Base-by-base conservation (phyloP, 1,140 invertebrate species). In the Lasioglossum albipes region DNA sequence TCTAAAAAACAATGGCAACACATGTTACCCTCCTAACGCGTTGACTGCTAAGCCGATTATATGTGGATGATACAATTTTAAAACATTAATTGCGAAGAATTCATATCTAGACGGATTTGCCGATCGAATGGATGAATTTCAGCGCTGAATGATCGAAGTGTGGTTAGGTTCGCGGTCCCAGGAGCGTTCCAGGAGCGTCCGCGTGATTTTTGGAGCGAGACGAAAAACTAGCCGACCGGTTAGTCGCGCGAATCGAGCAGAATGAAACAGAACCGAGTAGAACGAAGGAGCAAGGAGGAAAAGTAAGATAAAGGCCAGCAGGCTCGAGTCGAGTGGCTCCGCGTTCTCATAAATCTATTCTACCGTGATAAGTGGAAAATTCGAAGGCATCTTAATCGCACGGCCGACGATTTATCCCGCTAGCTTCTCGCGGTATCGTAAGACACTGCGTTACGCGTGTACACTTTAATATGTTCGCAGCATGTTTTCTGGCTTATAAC, bases 131-230 rank as follows among this genome's bases (percentile, higher is more conserved):
- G 27, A 27, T 27, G 27, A 27, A 27, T 27, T 27, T 27, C 27
- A 27, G 27, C 27, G 27, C 27, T 27, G 27, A 27, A 27, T 27
- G 27, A 27, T 27, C 27, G 27, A 27, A 27, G 27, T 0, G 27
- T 27, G 27, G 1, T 27, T 27, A 27, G 27, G 0, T 1, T 36
- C 36, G 36, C 36, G 36, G 36, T 78, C 59, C 66, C 45, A 49
- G 41, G 22, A n/a, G 41, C 54, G 36, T 78, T 45, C 66, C 45
- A 49, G 41, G 22, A n/a, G 41, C 54, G 76, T 74, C 59, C 69
- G 20, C 69, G 67, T 83, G 76, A 81, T 83, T 85, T 80, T 81
- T 69, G 82, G 77, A 81, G 73, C 73, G 81, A 66, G 42, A 84
- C 67, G 67, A 72, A 83, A 83, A 84, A 52, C 45, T 66, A 74